Conservation (phyloP, 2,113 vertebrate species). For the Polyodon spathula region DNA sequence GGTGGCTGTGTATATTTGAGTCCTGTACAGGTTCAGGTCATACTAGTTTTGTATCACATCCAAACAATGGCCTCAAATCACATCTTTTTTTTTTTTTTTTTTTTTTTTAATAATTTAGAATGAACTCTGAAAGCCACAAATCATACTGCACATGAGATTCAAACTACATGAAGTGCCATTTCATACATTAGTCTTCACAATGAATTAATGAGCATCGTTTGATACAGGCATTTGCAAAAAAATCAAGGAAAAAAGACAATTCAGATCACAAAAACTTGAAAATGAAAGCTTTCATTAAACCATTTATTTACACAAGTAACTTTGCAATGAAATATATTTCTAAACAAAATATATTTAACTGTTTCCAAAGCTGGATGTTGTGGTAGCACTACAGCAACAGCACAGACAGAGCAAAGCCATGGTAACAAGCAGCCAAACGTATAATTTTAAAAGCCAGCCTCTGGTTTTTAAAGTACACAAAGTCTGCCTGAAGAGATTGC, state of each 20-base stretch:
- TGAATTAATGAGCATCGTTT: no score
- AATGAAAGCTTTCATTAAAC: slow-evolving; percentile 3
- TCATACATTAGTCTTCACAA: no score
- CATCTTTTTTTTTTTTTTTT: no score
- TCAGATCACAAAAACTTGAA: slow-evolving; percentile 1
- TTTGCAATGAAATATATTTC: slow-evolving; percentile 6
- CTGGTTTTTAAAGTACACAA: neutral
- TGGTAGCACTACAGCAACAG: neutral
- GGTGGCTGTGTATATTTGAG: no score
- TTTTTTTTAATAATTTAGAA: no score
- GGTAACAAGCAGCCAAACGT: neutral
- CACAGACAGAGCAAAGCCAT: neutral
- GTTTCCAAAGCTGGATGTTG: neutral
- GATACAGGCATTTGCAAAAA: no score
- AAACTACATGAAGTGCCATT: no score
- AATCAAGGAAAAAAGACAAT: neutral
- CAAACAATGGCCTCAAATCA: no score
- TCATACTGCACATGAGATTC: no score
- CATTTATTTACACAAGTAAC: neutral
- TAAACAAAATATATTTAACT: slow-evolving; percentile 4
- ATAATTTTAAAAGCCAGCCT: neutral
- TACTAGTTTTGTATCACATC: no score
- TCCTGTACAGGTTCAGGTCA: no score
- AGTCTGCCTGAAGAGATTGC: neutral
- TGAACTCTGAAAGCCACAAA: no score